Conservation (phyloP, 2,797 vertebrate species). For the Hyperoplus immaculatus region DNA sequence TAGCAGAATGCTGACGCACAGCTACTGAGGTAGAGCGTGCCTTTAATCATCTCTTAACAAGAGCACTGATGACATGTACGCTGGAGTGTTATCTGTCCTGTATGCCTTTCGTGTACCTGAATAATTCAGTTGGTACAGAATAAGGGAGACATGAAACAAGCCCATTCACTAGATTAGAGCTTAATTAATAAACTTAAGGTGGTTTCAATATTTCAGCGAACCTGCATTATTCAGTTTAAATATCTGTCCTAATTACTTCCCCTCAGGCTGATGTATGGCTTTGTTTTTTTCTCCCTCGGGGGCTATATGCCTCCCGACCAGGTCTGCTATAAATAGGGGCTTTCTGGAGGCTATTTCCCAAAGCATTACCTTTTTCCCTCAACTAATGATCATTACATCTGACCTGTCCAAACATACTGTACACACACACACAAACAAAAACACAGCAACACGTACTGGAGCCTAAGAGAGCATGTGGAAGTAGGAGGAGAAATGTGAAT, state of each 20-base stretch:
- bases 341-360: slow-evolving; percentile 52
- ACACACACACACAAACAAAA: slow-evolving; percentile 10
- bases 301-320: slow-evolving; percentile 67
- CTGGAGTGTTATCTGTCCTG: slow-evolving; percentile 63
- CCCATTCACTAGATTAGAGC: slow-evolving; percentile 71
- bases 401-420: slow-evolving; percentile 63
- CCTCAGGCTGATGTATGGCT: slow-evolving; percentile 78
- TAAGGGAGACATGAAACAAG: slow-evolving; percentile 71
- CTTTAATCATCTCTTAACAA: slow-evolving; percentile 78
- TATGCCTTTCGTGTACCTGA: slow-evolving; percentile 66
- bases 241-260: slow-evolving; percentile 83
- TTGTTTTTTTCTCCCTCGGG: slow-evolving; percentile 67
- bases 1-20: slow-evolving; percentile 63
- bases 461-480: slow-evolving; percentile 6
- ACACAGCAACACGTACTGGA: slow-evolving; percentile 6
- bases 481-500: background rate
- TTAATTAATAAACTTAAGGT: slow-evolving; percentile 83
- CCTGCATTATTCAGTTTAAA: slow-evolving; percentile 82
- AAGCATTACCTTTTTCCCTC: slow-evolving; percentile 48
- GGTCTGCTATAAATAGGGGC: slow-evolving; percentile 75
- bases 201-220: slow-evolving; percentile 78
- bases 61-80: slow-evolving; percentile 62
- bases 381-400: slow-evolving; percentile 73
- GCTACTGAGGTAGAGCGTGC: slow-evolving; percentile 44
- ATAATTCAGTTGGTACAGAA: slow-evolving; percentile 72